These are phyloP conservation scores for Timema cristinae DNA, from an alignment of 2,888 invertebrate species.

Conservation along the genomic window DNA sequence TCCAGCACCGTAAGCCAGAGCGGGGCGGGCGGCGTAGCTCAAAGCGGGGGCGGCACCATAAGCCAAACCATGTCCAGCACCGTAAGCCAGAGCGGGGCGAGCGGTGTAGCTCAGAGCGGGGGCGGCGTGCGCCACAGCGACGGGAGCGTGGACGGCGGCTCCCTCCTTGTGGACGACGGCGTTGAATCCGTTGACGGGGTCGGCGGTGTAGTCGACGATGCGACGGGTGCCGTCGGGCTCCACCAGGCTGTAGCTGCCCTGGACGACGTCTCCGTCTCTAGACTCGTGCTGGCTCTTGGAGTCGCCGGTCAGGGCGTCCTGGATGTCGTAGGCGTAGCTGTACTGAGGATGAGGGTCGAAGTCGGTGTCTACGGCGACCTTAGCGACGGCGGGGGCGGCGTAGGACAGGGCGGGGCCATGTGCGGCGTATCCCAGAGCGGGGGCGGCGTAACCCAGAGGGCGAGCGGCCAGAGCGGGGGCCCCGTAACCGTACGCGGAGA, in stretches of 20 bases:
- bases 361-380: constrained; percentile 25
- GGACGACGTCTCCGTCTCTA: constrained; percentile 28
- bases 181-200: constrained; percentile 31
- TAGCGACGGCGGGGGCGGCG: constrained; percentile 10
- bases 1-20: constrained; percentile 22
- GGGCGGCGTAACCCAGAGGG: constrained; percentile 25
- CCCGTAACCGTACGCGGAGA: constrained; percentile 21
- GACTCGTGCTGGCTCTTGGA: constrained; percentile 28
- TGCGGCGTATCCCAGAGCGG: constrained; percentile 21
- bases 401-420: constrained; percentile 18
- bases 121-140: constrained; percentile 21
- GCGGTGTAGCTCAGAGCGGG: constrained; percentile 25
- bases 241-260: constrained; percentile 27
- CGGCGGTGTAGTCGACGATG: constrained; percentile 29
- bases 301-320: constrained; percentile 30
- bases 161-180: constrained; percentile 28
- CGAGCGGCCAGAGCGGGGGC: constrained; percentile 25
- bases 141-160: constrained; percentile 16
- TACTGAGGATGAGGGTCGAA: constrained; percentile 30
- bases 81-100: background rate
- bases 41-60: constrained; percentile 12
- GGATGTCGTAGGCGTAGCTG: constrained; percentile 29
- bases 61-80: no score
- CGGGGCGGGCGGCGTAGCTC: constrained; percentile 30
- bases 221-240: constrained; percentile 30